Base-by-base conservation (phyloP, 2,888 invertebrate genomes). In the Argyresthia goedartella region DNA sequence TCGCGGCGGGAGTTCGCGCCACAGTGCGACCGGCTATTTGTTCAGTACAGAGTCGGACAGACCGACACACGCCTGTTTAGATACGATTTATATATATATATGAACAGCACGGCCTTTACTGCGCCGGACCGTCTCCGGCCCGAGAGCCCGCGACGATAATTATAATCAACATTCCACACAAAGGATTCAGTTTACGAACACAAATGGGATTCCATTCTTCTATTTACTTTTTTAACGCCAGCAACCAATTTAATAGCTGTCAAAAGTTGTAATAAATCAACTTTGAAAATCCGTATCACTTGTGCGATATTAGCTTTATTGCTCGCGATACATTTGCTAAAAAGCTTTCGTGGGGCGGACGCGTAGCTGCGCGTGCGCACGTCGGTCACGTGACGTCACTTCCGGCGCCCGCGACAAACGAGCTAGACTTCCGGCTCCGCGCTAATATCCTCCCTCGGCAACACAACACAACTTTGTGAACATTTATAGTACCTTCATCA, bases 361-460 rank as follows among this genome's bases (percentile, higher is more conserved):
- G 50, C 52, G 41, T 42, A 48, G 52, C 36, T 49, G 49, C 50
- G 53, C 50, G 53, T 9, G 49, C 49, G 49, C 49, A 8, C 16
- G 49, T 13, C 15, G 36, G 39, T 13, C 54, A 46, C 52, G 54
- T 52, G 51, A 44, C 51, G 44, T 36, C 15, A 48, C 45, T 45
- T 54, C 54, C 54, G 54, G 34, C 45, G 49, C 25, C 25, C 36
- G 45, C 33, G 54, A 51, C 52, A 51, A 53, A 53, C 50, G 50
- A 50, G 50, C 51, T 16, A 43, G 39, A 49, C 52, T 54, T 54
- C 54, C 54, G 46, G 51, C 39, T 9, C 39, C 3, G 39, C 25
- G 6, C 25, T 25, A 25, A 25, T 25, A 25, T 25, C 25, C 25
- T 25, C 25, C 25, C 25, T 25, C 25, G 25, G 25, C 25, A 25